Conservation (phyloP, 2,888 invertebrate genomes). For the Pelosia muscerda region DNA sequence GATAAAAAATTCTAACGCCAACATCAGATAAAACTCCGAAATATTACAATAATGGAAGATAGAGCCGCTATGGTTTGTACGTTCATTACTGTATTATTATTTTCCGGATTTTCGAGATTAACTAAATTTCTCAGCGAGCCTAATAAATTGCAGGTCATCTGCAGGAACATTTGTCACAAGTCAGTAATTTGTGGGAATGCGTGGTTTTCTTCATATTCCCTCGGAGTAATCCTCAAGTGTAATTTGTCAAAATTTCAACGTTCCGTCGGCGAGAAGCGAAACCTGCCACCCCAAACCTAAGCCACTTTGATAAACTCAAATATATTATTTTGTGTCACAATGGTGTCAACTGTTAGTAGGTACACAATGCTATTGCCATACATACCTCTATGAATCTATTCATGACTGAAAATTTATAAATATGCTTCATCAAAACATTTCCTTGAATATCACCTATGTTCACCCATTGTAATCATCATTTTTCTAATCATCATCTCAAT, state of each 20-base stretch:
- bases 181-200: slow-evolving; percentile 75
- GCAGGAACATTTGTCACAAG: slow-evolving; percentile 68
- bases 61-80: slow-evolving; percentile 2
- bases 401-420: not conserved
- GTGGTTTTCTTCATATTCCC: slow-evolving; percentile 77
- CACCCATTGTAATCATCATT: not conserved
- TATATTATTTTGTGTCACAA: slow-evolving; percentile 64
- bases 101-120: slow-evolving; percentile 56
- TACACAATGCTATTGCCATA: not conserved
- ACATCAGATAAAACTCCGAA: not conserved
- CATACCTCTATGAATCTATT: not conserved
- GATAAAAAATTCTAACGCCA: not conserved
- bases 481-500: too few relatives aligned
- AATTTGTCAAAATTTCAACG: slow-evolving; percentile 80
- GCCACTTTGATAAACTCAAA: slow-evolving; percentile 66
- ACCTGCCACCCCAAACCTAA: slow-evolving; percentile 54
- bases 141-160: slow-evolving; percentile 72
- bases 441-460: not conserved
- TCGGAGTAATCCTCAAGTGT: slow-evolving; percentile 70
- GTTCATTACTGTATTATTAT: slow-evolving; percentile 36
- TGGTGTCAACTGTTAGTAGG: slow-evolving; percentile 39
- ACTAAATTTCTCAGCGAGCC: slow-evolving; percentile 59
- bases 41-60: slow-evolving; percentile 9
- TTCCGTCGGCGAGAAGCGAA: slow-evolving; percentile 56
- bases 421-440: not conserved